Conservation (phyloP, 2,113 vertebrate genomes). For the Fulica atra region DNA sequence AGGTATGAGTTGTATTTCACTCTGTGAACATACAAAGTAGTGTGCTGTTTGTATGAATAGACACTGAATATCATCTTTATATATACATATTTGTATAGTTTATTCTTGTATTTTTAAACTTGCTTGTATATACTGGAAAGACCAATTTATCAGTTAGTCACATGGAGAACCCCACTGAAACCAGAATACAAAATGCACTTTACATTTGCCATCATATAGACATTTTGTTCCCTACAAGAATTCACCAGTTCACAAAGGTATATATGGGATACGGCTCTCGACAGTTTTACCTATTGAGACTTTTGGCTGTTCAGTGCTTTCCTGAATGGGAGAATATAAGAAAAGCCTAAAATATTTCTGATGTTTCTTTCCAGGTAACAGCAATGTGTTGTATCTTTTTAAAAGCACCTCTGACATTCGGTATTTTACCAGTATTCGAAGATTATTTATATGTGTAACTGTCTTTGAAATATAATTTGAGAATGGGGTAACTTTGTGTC, state of each 20-base stretch:
- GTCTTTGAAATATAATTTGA: not conserved
- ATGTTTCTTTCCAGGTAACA: not conserved
- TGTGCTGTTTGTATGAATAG: not conserved
- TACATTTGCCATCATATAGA: not conserved
- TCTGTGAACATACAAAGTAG: not conserved
- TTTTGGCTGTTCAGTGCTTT: not conserved
- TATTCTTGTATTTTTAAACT: not conserved
- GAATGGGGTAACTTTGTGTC: not conserved
- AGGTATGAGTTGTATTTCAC: not conserved
- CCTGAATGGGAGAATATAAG: not conserved
- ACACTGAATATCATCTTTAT: not conserved
- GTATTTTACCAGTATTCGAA: not conserved
- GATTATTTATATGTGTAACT: not conserved
- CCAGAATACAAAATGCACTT: not conserved
- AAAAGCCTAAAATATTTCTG: not conserved
- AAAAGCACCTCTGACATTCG: not conserved
- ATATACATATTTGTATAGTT: not conserved
- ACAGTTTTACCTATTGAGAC: rapidly evolving
- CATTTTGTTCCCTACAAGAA: not conserved
- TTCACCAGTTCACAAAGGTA: not conserved
- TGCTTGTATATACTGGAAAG: not conserved
- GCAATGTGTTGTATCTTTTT: not conserved
- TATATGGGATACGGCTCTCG: not conserved
- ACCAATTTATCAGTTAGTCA: not conserved
- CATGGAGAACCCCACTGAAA: not conserved